Base-by-base conservation (phyloP, 2,888 invertebrate genomes). In the Notodonta dromedarius region DNA sequence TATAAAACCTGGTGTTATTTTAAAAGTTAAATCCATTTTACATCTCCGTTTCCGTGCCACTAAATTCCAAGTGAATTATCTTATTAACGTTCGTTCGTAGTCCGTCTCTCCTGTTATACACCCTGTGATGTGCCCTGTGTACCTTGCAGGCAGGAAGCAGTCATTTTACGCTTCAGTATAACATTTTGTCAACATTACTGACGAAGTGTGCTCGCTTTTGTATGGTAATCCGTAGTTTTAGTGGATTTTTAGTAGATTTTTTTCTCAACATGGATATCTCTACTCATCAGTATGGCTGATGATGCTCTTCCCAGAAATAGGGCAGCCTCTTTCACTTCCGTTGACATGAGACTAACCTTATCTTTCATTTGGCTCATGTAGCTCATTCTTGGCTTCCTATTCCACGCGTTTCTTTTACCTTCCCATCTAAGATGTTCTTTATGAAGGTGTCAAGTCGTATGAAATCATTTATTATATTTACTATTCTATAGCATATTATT, bases 111-210 rank as follows among this genome's bases (percentile, higher is more conserved):
- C 9, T 53, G 32, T 11, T 35, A 24, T 53, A 32, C 1, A 32
- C 53, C 8, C 50, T 14, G 50, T 50, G 4, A 50, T 50, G n/a
- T n/a, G 24, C 24, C 50, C 50, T 50, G 14, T 50, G 5, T 14
- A 50, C 50, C 50, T 50, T 32, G 53, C 53, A 24, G n/a, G 53
- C 53, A 53, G 53, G 53, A 9, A 42, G 51, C 51, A 52, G 58
- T 62, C 62, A 63, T 77, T 77, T 77, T 60, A 67, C 59, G 66
- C 72, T 67, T 62, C 66, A 75, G 69, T 65, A 66, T 69, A 61
- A 62, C 72, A 66, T 77, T 77, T 71, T 71, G 75, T 77, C 75
- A 74, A 71, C 69, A 67, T 66, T 74, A 69, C 67, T 71, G 65
- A 67, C 64, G 63, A 74, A 71, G 77, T 74, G 67, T 73, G 63